Conservation (phyloP, 2,888 invertebrate genomes). For the Seladonia tumulorum region DNA sequence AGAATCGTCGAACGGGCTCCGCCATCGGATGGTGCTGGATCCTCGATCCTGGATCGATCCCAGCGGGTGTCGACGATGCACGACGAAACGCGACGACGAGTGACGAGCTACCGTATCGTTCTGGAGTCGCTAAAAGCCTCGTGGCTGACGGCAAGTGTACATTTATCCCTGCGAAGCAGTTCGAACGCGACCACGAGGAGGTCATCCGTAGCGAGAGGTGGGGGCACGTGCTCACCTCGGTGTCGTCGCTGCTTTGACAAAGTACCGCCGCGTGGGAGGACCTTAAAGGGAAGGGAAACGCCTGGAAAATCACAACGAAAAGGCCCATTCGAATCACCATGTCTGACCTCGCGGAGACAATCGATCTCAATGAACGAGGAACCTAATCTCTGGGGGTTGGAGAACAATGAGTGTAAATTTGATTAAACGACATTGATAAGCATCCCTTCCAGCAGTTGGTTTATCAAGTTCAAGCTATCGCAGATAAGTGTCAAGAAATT, state of each 20-base stretch:
- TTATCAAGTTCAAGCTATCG: too few relatives aligned
- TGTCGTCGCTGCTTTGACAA: slow-evolving; percentile 59
- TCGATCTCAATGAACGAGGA: neutral
- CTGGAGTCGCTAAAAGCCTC: slow-evolving; percentile 80
- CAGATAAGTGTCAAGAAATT: too few relatives aligned
- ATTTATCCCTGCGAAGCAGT: slow-evolving; percentile 82
- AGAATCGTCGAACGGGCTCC: neutral
- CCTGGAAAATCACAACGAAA: slow-evolving; percentile 11
- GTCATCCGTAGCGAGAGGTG: slow-evolving; percentile 78
- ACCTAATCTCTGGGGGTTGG: neutral
- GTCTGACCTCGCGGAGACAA: too few relatives aligned
- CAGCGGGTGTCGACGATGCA: slow-evolving; percentile 25
- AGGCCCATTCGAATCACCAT: neutral
- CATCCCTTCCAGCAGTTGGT: neutral
- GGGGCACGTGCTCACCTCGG: slow-evolving; percentile 71
- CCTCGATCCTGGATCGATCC: slow-evolving; percentile 20
- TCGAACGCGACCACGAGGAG: slow-evolving; percentile 81
- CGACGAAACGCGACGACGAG: slow-evolving; percentile 45
- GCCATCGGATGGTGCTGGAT: neutral
- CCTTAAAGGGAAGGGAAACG: slow-evolving; percentile 47
- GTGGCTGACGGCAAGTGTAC: slow-evolving; percentile 79
- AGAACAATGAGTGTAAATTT: neutral
- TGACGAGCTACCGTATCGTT: slow-evolving; percentile 65
- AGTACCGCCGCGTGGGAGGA: slow-evolving; percentile 58
- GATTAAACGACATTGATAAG: neutral